Evolutionary conservation across 1,140 invertebrate genomes (phyloP).

Genomic region (Pseudomyrmex concolor): DNA sequence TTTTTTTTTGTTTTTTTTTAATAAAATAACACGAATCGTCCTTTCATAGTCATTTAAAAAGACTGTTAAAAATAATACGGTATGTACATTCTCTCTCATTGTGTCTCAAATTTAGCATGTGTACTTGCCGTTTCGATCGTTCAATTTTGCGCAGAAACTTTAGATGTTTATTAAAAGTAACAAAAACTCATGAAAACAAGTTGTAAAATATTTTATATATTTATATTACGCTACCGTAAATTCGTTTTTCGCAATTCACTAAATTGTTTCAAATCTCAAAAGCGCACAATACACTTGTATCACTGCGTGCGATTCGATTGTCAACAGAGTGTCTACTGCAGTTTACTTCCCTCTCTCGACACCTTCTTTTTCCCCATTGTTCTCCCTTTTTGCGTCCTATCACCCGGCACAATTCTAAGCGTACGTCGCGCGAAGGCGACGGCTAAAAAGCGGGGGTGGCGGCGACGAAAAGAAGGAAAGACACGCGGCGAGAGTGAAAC

Average conservation of each 20-base stretch:
- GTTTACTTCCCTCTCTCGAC: constrained; percentile 46
- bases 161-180: neutral
- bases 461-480: neutral
- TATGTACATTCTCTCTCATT: too few relatives aligned
- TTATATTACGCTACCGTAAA: too few relatives aligned
- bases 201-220: too few relatives aligned
- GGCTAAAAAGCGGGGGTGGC: constrained; percentile 43
- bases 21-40: neutral
- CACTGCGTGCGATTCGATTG: constrained; percentile 74
- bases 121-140: too few relatives aligned
- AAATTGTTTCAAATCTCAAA: constrained; percentile 54
- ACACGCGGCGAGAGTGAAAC: constrained; percentile 30
- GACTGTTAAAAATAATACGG: neutral
- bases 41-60: neutral
- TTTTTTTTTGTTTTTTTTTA: neutral
- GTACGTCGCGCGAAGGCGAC: constrained; percentile 15
- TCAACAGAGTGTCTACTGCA: constrained; percentile 35
- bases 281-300: constrained; percentile 69
- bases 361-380: constrained; percentile 35
- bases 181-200: neutral
- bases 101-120: too few relatives aligned
- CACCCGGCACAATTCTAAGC: constrained; percentile 41
- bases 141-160: neutral
- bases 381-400: constrained; percentile 48
- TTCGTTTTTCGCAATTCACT: too few relatives aligned